Base-by-base conservation (phyloP, 2,797 vertebrate species). In the Rallus crepitans region DNA sequence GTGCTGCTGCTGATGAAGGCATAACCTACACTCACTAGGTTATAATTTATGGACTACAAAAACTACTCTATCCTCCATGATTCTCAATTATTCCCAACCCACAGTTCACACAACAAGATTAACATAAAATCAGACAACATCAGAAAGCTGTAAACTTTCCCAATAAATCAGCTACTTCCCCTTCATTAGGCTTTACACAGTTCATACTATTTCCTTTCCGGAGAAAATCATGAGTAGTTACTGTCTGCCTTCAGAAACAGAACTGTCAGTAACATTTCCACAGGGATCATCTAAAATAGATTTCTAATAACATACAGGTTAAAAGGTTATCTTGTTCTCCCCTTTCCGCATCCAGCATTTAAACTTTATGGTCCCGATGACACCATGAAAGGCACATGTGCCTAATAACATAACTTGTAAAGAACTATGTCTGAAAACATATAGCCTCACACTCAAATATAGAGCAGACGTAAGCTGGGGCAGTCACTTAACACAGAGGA, bases 401-500 rank as follows among this genome's bases (percentile, higher is more conserved):
- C 35, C 94, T 83, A 95, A 64, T 96, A 91, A 97, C 15, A 40
- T 48, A 85, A 89, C 87, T 60, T 86, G 80, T 72, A 83, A 95
- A 89, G 81, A 87, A 89, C 65, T 61, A 40, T n/a, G 76, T 71
- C 93, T 86, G 90, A 89, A 89, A 97, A 87, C 77, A 92, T 64
- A 7, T 24, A 87, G 86, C 25, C 71, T 39, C 33, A 45, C 28
- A 48, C 39, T 87, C 89, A 42, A 90, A 94, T 95, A 93, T 52
- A 95, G 95, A 90, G 57, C 92, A 95, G 94, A 80, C 21, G 0
- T 77, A 89, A 90, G 92, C 77, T 68, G 0, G 0, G 63, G 79
- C 85, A 88, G 42, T 35, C 66, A 20, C 70, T 92, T 40, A 71
- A 87, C 31, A 47, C 15, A 80, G 48, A 80, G 56, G 52, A 93